Conservation (phyloP, 35 echinoderm and acorn worm species). For the Apostichopus californicus region DNA sequence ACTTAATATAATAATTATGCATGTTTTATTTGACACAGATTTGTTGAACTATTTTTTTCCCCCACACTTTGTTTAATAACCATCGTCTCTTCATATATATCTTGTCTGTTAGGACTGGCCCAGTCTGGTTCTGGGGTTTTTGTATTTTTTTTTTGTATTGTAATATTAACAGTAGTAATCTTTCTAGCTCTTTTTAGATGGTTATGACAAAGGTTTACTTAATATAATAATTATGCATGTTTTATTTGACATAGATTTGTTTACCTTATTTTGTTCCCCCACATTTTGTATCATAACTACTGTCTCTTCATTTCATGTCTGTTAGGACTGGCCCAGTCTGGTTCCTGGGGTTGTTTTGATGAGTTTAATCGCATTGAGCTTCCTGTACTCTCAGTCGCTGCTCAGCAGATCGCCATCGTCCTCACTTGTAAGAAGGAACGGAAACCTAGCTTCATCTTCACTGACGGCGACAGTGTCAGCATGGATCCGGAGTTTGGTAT, state of each 20-base stretch:
- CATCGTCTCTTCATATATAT: not conserved
- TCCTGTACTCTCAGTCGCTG: conserved; percentile 91
- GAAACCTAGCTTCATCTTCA: conserved; percentile 85
- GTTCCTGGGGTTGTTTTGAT: conserved; percentile 97
- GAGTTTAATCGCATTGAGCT: conserved; percentile 99
- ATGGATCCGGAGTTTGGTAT: conserved; percentile 98
- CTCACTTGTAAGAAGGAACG: conserved; percentile 95
- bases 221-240: too few relatives aligned
- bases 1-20: too few relatives aligned
- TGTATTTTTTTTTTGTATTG: too few relatives aligned
- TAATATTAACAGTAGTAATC: too few relatives aligned
- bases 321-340: conserved; percentile 97
- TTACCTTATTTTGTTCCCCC: not conserved
- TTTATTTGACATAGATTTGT: not conserved
- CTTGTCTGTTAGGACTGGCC: conserved; percentile 73
- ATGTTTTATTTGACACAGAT: too few relatives aligned
- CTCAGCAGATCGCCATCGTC: conserved; percentile 95
- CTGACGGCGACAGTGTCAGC: conserved; percentile 86
- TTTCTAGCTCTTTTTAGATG: too few relatives aligned
- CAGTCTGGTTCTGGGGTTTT: conserved; percentile 99
- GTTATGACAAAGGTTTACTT: too few relatives aligned
- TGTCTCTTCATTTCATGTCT: conserved; percentile 8
- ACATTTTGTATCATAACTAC: not conserved
- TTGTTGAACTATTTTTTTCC: not conserved
- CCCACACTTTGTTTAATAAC: not conserved